A percentile compares a stretch with the other conserved stretches of the same genome.
Conservation (phyloP, 1,140 invertebrate genomes). For the Orussus abietinus region DNA sequence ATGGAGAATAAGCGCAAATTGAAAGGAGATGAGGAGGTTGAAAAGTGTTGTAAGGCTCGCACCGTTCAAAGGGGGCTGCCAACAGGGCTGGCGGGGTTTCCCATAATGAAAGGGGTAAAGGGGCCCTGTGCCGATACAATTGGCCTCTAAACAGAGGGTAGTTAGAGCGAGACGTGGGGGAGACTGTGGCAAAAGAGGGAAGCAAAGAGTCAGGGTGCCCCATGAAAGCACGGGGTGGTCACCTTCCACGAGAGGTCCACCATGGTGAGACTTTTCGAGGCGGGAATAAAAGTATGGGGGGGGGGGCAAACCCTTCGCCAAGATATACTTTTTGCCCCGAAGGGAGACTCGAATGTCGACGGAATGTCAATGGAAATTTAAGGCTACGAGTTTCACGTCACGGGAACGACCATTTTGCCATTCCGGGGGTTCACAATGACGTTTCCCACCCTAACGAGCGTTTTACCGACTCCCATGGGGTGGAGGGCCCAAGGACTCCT, state of each 20-base stretch:
- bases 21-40: not conserved
- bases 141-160: constrained; percentile 39
- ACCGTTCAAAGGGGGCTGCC: constrained; percentile 30
- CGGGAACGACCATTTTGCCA: no score
- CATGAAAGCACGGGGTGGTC: constrained; percentile 34
- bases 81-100: constrained; percentile 35
- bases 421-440: no score
- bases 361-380: constrained; percentile 30
- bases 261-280: constrained; percentile 17
- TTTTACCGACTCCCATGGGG: constrained; percentile 18
- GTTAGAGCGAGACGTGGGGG: constrained; percentile 30
- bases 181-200: constrained; percentile 15
- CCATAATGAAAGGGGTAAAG: constrained; percentile 28
- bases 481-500: constrained; percentile 17
- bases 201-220: constrained; percentile 14
- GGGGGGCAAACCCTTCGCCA: constrained; percentile 21
- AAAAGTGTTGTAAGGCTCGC: constrained; percentile 17
- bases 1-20: not conserved
- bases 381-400: constrained; percentile 21
- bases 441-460: no score
- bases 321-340: constrained; percentile 24
- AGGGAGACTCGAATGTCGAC: constrained; percentile 32
- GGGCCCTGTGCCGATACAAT: constrained; percentile 28
- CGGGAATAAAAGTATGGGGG: constrained; percentile 9
- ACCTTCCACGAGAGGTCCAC: constrained; percentile 22